A percentile compares a stretch with the other conserved stretches of the same genome.
phyloP scores from a whole-genome alignment of 2,888 invertebrate species.

The Callyntrura guangdongensis region DNA sequence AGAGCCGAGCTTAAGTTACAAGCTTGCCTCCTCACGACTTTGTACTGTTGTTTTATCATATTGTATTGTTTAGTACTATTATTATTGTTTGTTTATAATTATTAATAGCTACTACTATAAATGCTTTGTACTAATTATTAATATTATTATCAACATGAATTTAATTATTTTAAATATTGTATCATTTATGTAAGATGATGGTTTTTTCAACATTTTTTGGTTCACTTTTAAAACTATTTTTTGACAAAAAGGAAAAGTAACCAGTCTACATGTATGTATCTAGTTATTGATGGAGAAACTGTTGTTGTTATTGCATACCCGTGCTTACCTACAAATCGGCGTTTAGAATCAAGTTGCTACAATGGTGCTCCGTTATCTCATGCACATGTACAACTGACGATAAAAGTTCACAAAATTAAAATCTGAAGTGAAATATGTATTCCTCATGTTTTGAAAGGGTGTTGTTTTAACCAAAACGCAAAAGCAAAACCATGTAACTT shows the following conservation, averaged over 20 bases:
- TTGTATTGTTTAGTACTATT: conserved; percentile 61
- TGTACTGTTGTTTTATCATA: conserved; percentile 80
- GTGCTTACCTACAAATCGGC: not conserved
- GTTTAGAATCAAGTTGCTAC: conserved; percentile 1
- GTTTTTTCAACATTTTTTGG: conserved; percentile 45
- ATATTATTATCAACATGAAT: conserved; percentile 17
- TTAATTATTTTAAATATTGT: conserved; percentile 31
- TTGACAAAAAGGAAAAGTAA: conserved; percentile 34
- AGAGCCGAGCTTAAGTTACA: conserved; percentile 82
- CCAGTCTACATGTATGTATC: conserved; percentile 22
- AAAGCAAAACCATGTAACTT: conserved; percentile 48
- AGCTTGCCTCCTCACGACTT: conserved; percentile 82
- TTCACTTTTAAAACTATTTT: conserved; percentile 60
- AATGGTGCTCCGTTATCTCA: conserved; percentile 25
- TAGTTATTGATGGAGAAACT: not conserved
- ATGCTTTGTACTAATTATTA: conserved; percentile 21
- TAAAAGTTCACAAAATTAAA: not conserved
- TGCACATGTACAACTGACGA: conserved; percentile 6
- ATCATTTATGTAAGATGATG: not conserved
- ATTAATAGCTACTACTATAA: conserved; percentile 1
- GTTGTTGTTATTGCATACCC: not conserved
- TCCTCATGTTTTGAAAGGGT: not conserved
- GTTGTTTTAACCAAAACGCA: conserved; percentile 21
- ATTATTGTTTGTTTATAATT: conserved; percentile 51
- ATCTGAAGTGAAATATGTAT: not conserved